Evolutionary conservation across 2,113 vertebrate genomes (phyloP).

Genomic region (Microcebus murinus): DNA sequence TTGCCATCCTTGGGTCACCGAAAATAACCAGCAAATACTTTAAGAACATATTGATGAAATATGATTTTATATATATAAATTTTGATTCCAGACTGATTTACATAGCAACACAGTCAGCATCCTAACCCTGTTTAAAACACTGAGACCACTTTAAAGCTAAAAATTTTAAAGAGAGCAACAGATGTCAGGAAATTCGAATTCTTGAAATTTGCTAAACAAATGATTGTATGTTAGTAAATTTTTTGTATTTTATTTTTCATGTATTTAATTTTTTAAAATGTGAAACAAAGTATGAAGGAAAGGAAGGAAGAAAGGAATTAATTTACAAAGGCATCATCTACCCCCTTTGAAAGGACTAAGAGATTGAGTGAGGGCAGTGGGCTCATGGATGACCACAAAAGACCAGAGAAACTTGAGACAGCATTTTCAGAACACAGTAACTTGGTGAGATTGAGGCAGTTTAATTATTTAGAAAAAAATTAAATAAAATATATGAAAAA

Average conservation of each 20-base stretch:
- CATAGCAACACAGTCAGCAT: background rate
- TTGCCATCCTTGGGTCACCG: background rate
- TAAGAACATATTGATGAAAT: background rate
- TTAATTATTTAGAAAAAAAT: background rate
- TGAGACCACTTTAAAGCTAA: background rate
- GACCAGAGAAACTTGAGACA: background rate
- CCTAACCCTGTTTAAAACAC: background rate
- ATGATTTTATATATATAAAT: background rate
- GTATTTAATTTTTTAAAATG: background rate
- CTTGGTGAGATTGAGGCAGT: background rate
- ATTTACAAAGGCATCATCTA: background rate
- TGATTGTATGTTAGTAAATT: background rate
- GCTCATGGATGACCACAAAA: rapidly evolving
- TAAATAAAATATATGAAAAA: background rate
- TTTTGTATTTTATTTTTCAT: conserved; percentile 2
- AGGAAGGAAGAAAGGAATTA: background rate
- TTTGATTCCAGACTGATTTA: background rate
- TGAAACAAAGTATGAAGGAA: background rate
- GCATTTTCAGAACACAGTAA: background rate
- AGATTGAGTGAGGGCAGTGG: background rate
- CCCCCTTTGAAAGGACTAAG: background rate
- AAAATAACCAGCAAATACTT: background rate
- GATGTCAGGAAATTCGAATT: background rate
- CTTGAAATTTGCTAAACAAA: background rate
- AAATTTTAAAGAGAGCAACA: background rate